phyloP scores from a whole-genome alignment of 2,888 invertebrate genomes.

The Suillia variegata region DNA sequence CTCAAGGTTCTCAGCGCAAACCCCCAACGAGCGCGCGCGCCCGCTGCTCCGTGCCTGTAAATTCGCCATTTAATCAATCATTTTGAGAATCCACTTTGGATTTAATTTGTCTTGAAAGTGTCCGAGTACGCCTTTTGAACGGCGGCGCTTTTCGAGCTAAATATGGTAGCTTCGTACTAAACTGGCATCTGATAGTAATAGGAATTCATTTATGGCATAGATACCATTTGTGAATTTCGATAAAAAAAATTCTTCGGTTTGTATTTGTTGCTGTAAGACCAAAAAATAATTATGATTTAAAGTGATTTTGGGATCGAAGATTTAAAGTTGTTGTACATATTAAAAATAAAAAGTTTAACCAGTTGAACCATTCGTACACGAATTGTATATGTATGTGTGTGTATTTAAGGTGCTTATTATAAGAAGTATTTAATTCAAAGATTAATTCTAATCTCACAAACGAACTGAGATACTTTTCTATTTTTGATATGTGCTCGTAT shows the following conservation, averaged over 20 bases:
- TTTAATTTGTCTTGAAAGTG: conserved; percentile 37
- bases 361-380: too few relatives aligned
- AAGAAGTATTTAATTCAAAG: too few relatives aligned
- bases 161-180: neutral
- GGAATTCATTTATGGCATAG: neutral
- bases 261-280: neutral
- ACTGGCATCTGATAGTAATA: neutral
- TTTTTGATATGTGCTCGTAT: too few relatives aligned
- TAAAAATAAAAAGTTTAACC: too few relatives aligned
- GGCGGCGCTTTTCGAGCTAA: too few relatives aligned
- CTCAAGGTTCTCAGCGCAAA: too few relatives aligned
- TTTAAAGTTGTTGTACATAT: too few relatives aligned
- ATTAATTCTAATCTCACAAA: too few relatives aligned
- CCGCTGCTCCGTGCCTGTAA: neutral
- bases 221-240: neutral
- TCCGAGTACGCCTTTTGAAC: neutral
- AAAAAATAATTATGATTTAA: neutral
- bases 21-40: too few relatives aligned
- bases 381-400: too few relatives aligned
- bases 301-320: neutral
- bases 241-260: neutral
- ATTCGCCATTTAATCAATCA: conserved; percentile 44
- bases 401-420: too few relatives aligned
- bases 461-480: too few relatives aligned
- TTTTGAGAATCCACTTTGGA: conserved; percentile 39